These are phyloP conservation scores for Rhopalosiphum nymphaeae DNA, from an alignment of 2,888 invertebrate genomes.

Conservation along the genomic window DNA sequence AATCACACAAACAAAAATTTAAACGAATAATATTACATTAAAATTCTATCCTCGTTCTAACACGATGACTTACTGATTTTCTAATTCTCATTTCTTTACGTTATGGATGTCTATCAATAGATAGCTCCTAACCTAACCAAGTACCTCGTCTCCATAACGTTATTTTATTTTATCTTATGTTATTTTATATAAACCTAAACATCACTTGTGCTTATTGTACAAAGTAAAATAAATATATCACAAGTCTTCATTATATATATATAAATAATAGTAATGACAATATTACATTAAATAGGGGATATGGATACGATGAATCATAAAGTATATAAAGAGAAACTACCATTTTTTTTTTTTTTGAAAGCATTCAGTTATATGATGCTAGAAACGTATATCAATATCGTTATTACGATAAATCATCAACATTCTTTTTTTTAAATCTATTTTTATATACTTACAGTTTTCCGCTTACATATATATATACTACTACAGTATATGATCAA, in stretches of 20 bases:
- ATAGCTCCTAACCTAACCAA: not conserved
- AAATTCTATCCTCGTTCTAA: too few relatives aligned
- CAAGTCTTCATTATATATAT: not conserved
- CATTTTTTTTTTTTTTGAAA: not conserved
- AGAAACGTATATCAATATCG: not conserved
- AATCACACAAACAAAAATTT: too few relatives aligned
- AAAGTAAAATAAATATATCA: not conserved
- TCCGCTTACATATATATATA: not conserved
- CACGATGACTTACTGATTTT: too few relatives aligned
- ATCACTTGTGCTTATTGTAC: not conserved
- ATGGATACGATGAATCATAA: not conserved
- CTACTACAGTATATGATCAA: not conserved
- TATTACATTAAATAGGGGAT: not conserved
- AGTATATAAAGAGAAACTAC: not conserved
- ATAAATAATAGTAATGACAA: not conserved
- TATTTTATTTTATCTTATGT: not conserved
- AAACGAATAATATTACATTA: too few relatives aligned
- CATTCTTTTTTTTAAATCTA: not conserved
- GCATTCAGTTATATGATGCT: not conserved
- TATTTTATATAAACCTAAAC: not conserved
- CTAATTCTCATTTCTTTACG: not conserved
- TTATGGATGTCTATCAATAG: not conserved
- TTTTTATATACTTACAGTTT: not conserved
- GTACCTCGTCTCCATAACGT: not conserved
- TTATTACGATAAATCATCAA: not conserved